Evolutionary conservation across 1,140 invertebrate species (phyloP).

Genomic region (Babylonia areolata): DNA sequence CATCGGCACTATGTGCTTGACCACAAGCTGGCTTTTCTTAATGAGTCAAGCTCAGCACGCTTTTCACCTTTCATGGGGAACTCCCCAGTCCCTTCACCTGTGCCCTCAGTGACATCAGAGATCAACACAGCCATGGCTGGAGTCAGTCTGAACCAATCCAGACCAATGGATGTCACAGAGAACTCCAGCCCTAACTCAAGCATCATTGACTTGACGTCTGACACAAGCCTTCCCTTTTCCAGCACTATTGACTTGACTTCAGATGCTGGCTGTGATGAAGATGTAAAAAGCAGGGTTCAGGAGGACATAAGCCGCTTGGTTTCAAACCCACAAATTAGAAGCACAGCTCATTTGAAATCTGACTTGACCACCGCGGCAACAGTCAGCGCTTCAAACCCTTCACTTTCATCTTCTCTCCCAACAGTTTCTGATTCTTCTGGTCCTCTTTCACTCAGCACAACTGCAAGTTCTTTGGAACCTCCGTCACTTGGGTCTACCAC

Average conservation of each 20-base stretch:
- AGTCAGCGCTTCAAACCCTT: background rate
- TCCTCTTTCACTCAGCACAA: no score
- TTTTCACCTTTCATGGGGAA: background rate
- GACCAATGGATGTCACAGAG: background rate
- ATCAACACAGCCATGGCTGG: slow-evolving; percentile 18
- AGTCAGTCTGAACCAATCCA: background rate
- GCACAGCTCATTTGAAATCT: background rate
- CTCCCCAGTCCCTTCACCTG: slow-evolving; percentile 2
- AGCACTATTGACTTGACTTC: no score
- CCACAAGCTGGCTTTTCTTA: slow-evolving; percentile 8
- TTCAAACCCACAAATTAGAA: background rate
- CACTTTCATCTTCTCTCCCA: background rate
- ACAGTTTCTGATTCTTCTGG: no score
- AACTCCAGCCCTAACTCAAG: background rate
- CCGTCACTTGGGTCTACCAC: background rate
- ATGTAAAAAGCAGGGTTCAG: no score
- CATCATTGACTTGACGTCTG: background rate
- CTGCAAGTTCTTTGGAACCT: background rate
- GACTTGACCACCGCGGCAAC: background rate
- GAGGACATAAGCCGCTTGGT: no score
- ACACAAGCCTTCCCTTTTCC: background rate
- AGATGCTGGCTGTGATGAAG: no score
- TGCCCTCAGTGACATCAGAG: background rate
- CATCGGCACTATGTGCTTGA: slow-evolving; percentile 12
- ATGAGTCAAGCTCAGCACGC: background rate